Evolutionary conservation across 1,140 invertebrate genomes (phyloP).

Genomic region (Lordiphosa stackelbergi): DNA sequence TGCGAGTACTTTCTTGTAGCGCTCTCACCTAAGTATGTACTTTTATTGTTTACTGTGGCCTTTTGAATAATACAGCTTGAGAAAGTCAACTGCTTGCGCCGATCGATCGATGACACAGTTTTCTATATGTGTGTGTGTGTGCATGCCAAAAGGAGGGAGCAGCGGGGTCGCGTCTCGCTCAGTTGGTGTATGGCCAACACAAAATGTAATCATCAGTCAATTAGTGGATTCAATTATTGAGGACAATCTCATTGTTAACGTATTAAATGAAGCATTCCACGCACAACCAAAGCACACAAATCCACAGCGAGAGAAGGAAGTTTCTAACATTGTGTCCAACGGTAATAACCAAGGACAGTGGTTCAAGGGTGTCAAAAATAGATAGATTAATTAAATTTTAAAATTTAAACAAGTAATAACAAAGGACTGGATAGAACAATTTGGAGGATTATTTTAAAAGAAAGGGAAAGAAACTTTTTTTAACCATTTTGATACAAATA

Average conservation of each 20-base stretch:
- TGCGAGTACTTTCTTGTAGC: constrained; percentile 17
- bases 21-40: constrained; percentile 4
- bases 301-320: constrained; percentile 1
- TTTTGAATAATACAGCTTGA: constrained; percentile 69
- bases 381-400: no score
- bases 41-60: constrained; percentile 12
- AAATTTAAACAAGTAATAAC: no score
- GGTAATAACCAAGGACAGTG: constrained; percentile 22
- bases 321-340: no score
- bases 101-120: constrained; percentile 68
- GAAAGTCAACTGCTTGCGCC: constrained; percentile 63
- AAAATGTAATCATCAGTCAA: constrained; percentile 75
- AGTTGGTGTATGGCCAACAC: constrained; percentile 65
- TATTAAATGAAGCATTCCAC: constrained; percentile 74
- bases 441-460: no score
- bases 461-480: no score
- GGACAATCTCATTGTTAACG: constrained; percentile 75
- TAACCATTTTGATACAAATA: no score
- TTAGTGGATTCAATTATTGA: constrained; percentile 76
- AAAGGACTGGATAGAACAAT: no score
- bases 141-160: background rate
- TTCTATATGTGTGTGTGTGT: constrained; percentile 18
- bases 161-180: background rate
- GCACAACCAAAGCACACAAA: constrained; percentile 52
- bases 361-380: background rate